Conservation (phyloP, 2,888 invertebrate species). For the Netelia fuscicornis region DNA sequence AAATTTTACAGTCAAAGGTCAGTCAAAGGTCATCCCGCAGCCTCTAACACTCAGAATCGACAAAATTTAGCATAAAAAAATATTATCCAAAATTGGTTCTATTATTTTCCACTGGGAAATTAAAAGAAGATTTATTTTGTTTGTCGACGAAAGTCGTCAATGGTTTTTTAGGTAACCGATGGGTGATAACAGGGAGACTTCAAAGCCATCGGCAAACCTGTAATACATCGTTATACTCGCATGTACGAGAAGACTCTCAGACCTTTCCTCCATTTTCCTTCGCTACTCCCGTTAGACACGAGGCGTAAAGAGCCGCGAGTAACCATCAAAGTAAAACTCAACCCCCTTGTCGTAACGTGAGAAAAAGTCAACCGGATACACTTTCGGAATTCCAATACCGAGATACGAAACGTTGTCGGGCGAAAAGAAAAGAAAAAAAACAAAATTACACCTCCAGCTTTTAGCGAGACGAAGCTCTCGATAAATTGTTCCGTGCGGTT, state of each 20-base stretch:
- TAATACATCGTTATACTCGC: conserved; percentile 14
- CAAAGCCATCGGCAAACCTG: conserved; percentile 29
- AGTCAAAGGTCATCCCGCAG: no score
- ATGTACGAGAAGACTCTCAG: conserved; percentile 4
- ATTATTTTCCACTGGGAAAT: not conserved
- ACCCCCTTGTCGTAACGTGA: conserved; percentile 53
- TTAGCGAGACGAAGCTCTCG: conserved; percentile 41
- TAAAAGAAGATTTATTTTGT: conserved; percentile 2
- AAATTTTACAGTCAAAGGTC: no score
- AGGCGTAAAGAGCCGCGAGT: conserved; percentile 35
- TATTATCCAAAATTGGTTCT: conserved; percentile 8
- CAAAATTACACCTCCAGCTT: conserved; percentile 42
- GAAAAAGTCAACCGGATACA: conserved; percentile 69
- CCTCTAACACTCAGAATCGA: no score
- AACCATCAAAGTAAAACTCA: conserved; percentile 65
- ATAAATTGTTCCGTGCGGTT: conserved; percentile 64
- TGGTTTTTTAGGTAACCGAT: conserved; percentile 17
- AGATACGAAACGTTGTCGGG: conserved; percentile 66
- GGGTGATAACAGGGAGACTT: conserved; percentile 23
- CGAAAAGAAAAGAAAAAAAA: conserved; percentile 50
- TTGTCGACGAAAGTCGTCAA: not conserved
- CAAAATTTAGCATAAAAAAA: no score
- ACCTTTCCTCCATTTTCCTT: conserved; percentile 25
- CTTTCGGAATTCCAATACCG: conserved; percentile 77
- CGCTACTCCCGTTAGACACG: not conserved